Base-by-base conservation (phyloP, 2,888 invertebrate genomes). In the Spilarctia lutea region DNA sequence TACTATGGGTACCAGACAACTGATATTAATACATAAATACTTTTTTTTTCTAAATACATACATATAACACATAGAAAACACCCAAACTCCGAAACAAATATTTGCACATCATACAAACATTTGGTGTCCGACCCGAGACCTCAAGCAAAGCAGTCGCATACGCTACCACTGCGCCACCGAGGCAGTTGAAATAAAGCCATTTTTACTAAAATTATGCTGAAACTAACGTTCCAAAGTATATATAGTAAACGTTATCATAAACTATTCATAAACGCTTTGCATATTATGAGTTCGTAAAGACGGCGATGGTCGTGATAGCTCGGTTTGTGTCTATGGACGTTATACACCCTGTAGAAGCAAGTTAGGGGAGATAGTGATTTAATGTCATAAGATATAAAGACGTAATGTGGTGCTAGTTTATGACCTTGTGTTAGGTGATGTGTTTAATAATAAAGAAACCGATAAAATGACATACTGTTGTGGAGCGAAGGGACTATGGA, bases 241-340 rank as follows among this genome's bases (percentile, higher is more conserved):
- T 45, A 13, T 3, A 74, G 63, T 30, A 56, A 67, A 63, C 27
- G 68, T 74, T 81, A 77, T 75, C 76, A 42, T 20, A 65, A 24
- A 63, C 42, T 71, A 72, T 33, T 72, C 78, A 71, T 83, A 84
- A 77, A 75, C 70, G 70, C 18, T 71, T 73, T 73, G 83, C 79
- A 83, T 83, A 79, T 83, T 84, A 83, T 77, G 75, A 71, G 74
- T 75, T 69, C 39, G 79, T 83, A 84, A 83, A 83, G 77, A 65
- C 68, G 65, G 78, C 71, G 73, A 71, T 77, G 68, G 73, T 72
- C 66, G 63, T 48, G 85, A 84, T 83, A 84, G 79, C 74, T 71
- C 48, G 42, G 56, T 65, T 39, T 71, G 70, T 66, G 73, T 74
- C 66, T 66, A 52, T 52, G 30, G 45, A 74, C 70, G 71, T 74